Evolutionary conservation across 2,888 invertebrate genomes (phyloP).

Genomic region (Campoplex nolae): DNA sequence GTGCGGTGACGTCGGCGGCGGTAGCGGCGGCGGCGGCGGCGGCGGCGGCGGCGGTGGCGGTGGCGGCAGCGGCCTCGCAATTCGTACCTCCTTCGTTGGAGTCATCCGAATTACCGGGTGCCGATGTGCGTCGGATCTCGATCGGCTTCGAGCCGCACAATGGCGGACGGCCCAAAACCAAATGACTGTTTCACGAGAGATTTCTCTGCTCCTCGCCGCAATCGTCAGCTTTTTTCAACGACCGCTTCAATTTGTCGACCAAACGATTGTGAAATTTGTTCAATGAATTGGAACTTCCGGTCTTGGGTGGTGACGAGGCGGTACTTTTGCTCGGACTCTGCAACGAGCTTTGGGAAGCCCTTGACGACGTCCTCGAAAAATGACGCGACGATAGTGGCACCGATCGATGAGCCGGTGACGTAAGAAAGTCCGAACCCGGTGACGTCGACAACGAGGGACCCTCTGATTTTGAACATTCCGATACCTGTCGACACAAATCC

Average conservation of each 20-base stretch:
- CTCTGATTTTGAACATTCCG: conserved; percentile 91
- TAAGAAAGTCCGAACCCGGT: conserved; percentile 87
- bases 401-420: conserved; percentile 88
- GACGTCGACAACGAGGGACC: conserved; percentile 90
- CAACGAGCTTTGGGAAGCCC: conserved; percentile 88
- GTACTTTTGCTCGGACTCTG: conserved; percentile 89
- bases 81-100: conserved; percentile 61
- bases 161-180: conserved; percentile 82
- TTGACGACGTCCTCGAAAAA: conserved; percentile 87
- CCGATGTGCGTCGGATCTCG: conserved; percentile 83
- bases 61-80: conserved; percentile 55
- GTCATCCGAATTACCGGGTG: conserved; percentile 74
- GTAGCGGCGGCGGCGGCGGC: no score
- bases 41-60: conserved; percentile 28
- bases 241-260: conserved; percentile 91
- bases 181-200: conserved; percentile 82
- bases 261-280: conserved; percentile 93
- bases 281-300: conserved; percentile 87
- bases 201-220: conserved; percentile 85
- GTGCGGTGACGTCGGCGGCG: conserved; percentile 61
- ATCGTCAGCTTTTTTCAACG: conserved; percentile 87
- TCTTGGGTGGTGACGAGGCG: conserved; percentile 88
- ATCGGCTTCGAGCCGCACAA: conserved; percentile 82
- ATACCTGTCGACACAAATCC: conserved; percentile 84
- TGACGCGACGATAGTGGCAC: conserved; percentile 89